Evolutionary conservation across 1,140 invertebrate genomes (phyloP), one percentile per base, ranked within the genome.

Genomic region (Latrodectus geometricus): DNA sequence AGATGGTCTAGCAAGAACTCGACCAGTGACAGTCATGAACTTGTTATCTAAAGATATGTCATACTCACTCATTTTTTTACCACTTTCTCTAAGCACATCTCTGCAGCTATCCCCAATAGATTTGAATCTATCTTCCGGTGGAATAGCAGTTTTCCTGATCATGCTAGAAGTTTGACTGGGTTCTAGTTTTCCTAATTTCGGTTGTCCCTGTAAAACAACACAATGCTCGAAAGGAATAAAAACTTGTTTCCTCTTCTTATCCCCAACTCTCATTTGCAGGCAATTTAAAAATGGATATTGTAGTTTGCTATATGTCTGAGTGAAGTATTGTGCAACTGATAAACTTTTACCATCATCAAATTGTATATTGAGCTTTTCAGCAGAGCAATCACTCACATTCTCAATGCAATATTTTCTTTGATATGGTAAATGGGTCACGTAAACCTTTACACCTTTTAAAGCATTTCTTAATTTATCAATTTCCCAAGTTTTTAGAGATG

Each of bases 171-270:
- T 88, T 68, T 86, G 50, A 50, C 66, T 68, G 4, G 48, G 35
- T 11, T 52, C 61, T 54, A 89, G 65, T 56, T 88, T 87, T 68
- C 73, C 66, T 17, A 68, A 56, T 14, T 72, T 66, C n/a, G 75
- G 56, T 87, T 91, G 91, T 35, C 90, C 90, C 9, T 75, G 52
- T 21, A 89, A 86, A 21, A 91, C 52, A 11, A 74, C 17, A 78
- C 91, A 91, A 14, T 90, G 85, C 88, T 91, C 90, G 8, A 91
- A 69, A 4, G 91, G 90, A n/a, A 91, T 88, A 85, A 89, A 90
- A 35, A 35, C 35, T 35, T n/a, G n/a, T n/a, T 35, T 5, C 35
- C 5, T 35, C 35, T 35, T 35, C 35, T 35, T 35, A 35, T 48
- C 21, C 12, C 48, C 35, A 21, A 48, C 89, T 50, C 90, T 89